Conservation (phyloP, 2,888 invertebrate genomes). For the Ichneumoninae sp. region DNA sequence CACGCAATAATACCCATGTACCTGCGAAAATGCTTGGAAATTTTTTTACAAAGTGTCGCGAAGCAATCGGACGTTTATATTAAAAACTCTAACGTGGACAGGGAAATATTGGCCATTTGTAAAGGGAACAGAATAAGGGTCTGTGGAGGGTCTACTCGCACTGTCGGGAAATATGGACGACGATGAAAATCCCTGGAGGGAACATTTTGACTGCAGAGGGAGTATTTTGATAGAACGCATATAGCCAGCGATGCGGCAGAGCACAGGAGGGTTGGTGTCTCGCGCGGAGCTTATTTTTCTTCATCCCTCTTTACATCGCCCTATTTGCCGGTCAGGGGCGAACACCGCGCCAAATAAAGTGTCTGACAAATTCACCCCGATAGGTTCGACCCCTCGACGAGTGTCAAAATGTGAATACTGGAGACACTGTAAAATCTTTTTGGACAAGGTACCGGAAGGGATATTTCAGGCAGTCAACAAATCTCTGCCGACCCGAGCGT, state of each 20-base stretch:
- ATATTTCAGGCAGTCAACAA: conserved; percentile 25
- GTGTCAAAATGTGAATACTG: conserved; percentile 8
- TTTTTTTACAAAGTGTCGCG: conserved; percentile 19
- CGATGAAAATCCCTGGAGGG: conserved; percentile 11
- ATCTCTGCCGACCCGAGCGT: not conserved
- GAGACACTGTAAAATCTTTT: conserved; percentile 1
- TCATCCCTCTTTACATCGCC: conserved; percentile 16
- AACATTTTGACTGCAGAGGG: conserved; percentile 26
- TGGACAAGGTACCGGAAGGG: not conserved
- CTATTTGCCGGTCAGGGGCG: conserved; percentile 32
- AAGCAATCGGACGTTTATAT: conserved; percentile 49
- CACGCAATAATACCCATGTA: conserved; percentile 17
- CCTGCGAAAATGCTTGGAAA: conserved; percentile 7
- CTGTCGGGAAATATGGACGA: conserved; percentile 19
- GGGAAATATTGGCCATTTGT: conserved; percentile 47
- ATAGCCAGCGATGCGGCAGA: not conserved
- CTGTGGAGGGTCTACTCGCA: not conserved
- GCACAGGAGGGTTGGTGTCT: conserved; percentile 14
- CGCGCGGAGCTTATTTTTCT: conserved; percentile 14
- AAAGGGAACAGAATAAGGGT: conserved; percentile 10
- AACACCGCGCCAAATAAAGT: conserved; percentile 35
- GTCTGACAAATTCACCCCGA: conserved; percentile 43
- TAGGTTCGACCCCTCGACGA: conserved; percentile 8
- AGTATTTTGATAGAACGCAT: conserved; percentile 19
- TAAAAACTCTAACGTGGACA: conserved; percentile 18